Percentiles rank a stretch among this genome's conserved stretches.
Conservation (phyloP, 1,140 invertebrate genomes). For the Drosophila kurseongensis region DNA sequence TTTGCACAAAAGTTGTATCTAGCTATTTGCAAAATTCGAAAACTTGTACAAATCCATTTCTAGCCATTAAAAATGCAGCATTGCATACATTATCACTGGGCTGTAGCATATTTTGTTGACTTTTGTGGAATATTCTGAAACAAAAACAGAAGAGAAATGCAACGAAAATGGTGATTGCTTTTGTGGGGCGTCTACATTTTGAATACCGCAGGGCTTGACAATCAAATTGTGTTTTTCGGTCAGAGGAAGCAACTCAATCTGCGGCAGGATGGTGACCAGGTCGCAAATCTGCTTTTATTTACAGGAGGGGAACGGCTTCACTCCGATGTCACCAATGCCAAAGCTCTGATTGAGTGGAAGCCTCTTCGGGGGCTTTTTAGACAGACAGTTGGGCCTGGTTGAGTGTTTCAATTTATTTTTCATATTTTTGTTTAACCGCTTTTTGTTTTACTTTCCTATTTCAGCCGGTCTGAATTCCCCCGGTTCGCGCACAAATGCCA, state of each 20-base stretch:
- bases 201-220: slow-evolving; percentile 10
- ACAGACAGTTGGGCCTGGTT: slow-evolving; percentile 30
- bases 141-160: slow-evolving; percentile 11
- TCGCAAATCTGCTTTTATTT: slow-evolving; percentile 33
- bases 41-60: slow-evolving; percentile 3
- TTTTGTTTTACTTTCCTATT: slow-evolving; percentile 79
- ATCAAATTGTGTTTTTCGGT: slow-evolving; percentile 39
- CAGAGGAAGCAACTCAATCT: slow-evolving; percentile 64
- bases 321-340: slow-evolving; percentile 33
- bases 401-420: slow-evolving; percentile 81
- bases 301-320: slow-evolving; percentile 7
- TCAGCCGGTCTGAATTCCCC: slow-evolving; percentile 47
- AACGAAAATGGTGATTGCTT: slow-evolving; percentile 26
- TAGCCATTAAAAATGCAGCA: slow-evolving; percentile 1
- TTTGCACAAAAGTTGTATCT: not conserved
- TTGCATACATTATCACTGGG: slow-evolving; percentile 8
- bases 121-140: slow-evolving; percentile 3
- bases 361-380: slow-evolving; percentile 23
- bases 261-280: slow-evolving; percentile 31
- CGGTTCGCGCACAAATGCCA: slow-evolving; percentile 63
- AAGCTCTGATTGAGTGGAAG: slow-evolving; percentile 39
- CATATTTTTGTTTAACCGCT: slow-evolving; percentile 73
- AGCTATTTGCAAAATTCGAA: not conserved
- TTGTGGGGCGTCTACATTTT: not conserved
- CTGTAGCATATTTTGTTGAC: slow-evolving; percentile 16